Percentiles rank a stretch among this genome's conserved stretches.
Evolutionary conservation across 1,140 invertebrate genomes (phyloP).

Genomic region (Lasioglossum albipes): DNA sequence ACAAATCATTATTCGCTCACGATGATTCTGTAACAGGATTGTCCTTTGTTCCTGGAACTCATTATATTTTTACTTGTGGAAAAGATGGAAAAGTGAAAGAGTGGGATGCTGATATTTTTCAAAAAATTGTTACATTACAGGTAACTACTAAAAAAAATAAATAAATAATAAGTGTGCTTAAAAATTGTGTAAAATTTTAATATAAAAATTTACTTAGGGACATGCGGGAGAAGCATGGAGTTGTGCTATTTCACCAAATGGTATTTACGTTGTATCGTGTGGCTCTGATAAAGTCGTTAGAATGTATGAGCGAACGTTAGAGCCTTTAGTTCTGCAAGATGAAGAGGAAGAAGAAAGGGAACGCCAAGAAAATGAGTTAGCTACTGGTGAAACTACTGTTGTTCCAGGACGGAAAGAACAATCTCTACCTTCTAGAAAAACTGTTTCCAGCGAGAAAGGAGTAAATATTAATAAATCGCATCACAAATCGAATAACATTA

Average conservation of each 20-base stretch:
- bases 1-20: conserved; percentile 93
- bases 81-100: conserved; percentile 97
- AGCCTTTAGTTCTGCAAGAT: conserved; percentile 95
- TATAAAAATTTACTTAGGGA: conserved; percentile 79
- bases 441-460: conserved; percentile 93
- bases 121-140: conserved; percentile 94
- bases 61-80: conserved; percentile 95
- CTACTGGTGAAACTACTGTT: conserved; percentile 85
- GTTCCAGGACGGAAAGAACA: conserved; percentile 87
- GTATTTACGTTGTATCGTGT: conserved; percentile 88
- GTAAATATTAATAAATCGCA: conserved; percentile 80
- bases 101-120: conserved; percentile 97
- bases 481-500: not conserved
- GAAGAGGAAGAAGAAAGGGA: conserved; percentile 92
- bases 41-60: conserved; percentile 93
- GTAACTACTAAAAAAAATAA: conserved; percentile 78
- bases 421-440: conserved; percentile 92
- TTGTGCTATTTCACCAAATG: conserved; percentile 90
- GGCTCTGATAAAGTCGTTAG: conserved; percentile 94
- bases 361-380: conserved; percentile 85
- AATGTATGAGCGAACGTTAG: conserved; percentile 92
- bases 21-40: conserved; percentile 95
- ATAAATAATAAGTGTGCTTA: not conserved
- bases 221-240: conserved; percentile 90
- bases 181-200: not conserved